A percentile compares a stretch with the other conserved stretches of the same genome.
phyloP scores from a whole-genome alignment of 1,140 invertebrate species.

The Episyrphus balteatus region DNA sequence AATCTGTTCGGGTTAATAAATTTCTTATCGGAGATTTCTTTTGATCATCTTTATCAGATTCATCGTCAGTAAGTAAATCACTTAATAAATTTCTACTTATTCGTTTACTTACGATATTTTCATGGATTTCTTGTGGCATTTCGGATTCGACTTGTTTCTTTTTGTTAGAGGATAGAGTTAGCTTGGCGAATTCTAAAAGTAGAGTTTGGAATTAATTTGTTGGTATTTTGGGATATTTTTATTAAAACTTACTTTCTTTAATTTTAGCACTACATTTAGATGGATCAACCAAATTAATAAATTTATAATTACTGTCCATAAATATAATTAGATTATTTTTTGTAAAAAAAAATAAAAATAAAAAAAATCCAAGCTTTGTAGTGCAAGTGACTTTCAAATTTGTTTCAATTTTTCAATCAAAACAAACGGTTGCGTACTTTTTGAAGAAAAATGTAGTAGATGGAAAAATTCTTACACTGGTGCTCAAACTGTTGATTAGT shows the following conservation, averaged over 20 bases:
- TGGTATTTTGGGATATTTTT: neutral
- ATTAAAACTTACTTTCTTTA: slow-evolving; percentile 13
- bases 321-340: too few relatives aligned
- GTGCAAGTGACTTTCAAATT: too few relatives aligned
- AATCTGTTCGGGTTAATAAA: slow-evolving; percentile 10
- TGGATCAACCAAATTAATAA: slow-evolving; percentile 26
- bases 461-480: too few relatives aligned
- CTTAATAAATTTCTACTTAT: slow-evolving; percentile 12
- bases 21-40: slow-evolving; percentile 1
- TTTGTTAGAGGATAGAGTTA: slow-evolving; percentile 27
- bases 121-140: neutral
- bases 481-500: too few relatives aligned
- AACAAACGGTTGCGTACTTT: too few relatives aligned
- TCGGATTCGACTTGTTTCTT: slow-evolving; percentile 11
- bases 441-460: too few relatives aligned
- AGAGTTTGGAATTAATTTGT: neutral
- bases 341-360: too few relatives aligned
- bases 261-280: slow-evolving; percentile 23
- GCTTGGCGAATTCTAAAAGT: slow-evolving; percentile 20
- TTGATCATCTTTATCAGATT: neutral
- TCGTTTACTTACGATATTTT: neutral
- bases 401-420: too few relatives aligned
- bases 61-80: neutral
- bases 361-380: too few relatives aligned
- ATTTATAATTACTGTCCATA: slow-evolving; percentile 11